A percentile compares a stretch with the other conserved stretches of the same genome.
These are phyloP conservation scores for Drosophila rubida DNA, from an alignment of 2,888 invertebrate species.

Conservation along the genomic window DNA sequence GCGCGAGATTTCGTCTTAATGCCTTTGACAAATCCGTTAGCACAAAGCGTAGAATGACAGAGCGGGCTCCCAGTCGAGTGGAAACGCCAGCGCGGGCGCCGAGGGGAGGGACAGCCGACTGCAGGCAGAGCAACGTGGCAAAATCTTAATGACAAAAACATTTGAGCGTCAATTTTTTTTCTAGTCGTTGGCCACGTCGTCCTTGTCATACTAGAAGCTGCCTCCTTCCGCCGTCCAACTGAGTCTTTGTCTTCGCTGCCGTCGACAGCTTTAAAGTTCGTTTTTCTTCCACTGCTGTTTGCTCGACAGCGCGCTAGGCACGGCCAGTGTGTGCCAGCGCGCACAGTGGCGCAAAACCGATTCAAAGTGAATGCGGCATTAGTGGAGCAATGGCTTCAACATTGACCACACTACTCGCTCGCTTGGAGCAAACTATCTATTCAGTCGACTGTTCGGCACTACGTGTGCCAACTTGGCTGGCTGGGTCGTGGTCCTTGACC, in stretches of 20 bases:
- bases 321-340: neutral
- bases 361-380: conserved; percentile 12
- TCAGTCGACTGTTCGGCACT: no score
- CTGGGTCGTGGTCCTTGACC: conserved; percentile 33
- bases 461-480: no score
- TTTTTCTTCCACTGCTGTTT: conserved; percentile 26
- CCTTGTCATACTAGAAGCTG: conserved; percentile 34
- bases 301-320: conserved; percentile 15
- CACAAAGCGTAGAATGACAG: conserved; percentile 68
- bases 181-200: conserved; percentile 41
- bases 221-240: conserved; percentile 3
- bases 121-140: conserved; percentile 37
- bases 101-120: neutral
- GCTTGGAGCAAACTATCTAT: no score
- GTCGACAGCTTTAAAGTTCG: conserved; percentile 45
- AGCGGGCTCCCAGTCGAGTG: conserved; percentile 24
- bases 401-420: neutral
- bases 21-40: conserved; percentile 79
- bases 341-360: conserved; percentile 38
- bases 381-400: neutral
- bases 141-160: conserved; percentile 79
- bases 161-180: conserved; percentile 60
- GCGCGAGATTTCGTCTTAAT: conserved; percentile 80
- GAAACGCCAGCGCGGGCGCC: neutral
- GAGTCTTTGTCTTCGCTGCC: neutral